Conservation (phyloP, 2,113 vertebrate genomes). For the Benthochromis sp. region DNA sequence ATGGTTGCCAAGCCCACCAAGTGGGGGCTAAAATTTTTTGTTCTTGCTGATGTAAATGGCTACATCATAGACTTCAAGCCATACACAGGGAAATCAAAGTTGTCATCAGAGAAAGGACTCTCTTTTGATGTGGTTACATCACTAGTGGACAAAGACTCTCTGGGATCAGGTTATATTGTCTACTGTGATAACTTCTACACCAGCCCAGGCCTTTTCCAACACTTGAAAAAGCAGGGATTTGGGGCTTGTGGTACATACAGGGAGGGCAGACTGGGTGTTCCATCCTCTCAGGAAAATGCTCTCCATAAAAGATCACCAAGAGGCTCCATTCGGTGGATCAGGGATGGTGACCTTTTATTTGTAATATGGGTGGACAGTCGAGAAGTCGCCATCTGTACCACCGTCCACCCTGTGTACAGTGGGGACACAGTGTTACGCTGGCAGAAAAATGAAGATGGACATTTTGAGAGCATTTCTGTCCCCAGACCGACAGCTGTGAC, state of each 20-base stretch:
- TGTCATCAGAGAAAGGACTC: not conserved
- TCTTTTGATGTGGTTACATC: not conserved
- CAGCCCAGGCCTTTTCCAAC: not conserved
- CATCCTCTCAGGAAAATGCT: not conserved
- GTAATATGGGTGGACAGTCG: not conserved
- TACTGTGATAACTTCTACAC: not conserved
- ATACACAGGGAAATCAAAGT: fast-evolving
- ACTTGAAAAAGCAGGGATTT: not conserved
- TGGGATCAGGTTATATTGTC: not conserved
- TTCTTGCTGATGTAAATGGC: not conserved
- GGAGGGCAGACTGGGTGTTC: not conserved
- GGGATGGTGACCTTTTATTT: not conserved
- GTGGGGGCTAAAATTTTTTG: fast-evolving
- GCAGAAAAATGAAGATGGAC: not conserved
- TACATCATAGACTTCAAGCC: not conserved
- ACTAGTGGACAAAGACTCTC: not conserved
- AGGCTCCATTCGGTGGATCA: not conserved
- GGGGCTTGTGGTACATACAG: not conserved
- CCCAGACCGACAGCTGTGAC: not conserved
- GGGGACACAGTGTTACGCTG: not conserved
- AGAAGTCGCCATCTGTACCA: not conserved
- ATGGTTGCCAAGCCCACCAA: not conserved
- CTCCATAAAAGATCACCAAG: not conserved
- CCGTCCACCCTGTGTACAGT: not conserved
- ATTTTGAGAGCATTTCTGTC: not conserved